Conservation (phyloP, 2,888 invertebrate species). For the Hypena proboscidalis region DNA sequence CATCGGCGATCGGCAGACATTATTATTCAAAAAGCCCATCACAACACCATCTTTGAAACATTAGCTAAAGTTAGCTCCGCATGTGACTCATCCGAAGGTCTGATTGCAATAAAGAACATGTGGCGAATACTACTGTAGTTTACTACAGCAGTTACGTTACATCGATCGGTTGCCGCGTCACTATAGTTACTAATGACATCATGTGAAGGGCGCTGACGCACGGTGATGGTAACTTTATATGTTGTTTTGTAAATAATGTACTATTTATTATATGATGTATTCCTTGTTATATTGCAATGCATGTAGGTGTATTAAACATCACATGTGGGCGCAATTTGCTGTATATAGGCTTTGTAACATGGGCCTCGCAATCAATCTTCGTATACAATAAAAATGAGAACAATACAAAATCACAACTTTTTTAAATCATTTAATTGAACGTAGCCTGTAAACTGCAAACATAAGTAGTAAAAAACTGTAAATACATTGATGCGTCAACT, state of each 20-base stretch:
- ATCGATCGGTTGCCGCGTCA: constrained; percentile 26
- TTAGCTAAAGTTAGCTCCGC: constrained; percentile 9
- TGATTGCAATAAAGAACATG: constrained; percentile 26
- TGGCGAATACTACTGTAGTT: constrained; percentile 27
- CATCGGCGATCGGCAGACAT: no score
- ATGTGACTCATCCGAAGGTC: constrained; percentile 13
- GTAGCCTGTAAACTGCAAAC: no score
- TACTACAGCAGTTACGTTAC: constrained; percentile 12
- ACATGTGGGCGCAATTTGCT: no score
- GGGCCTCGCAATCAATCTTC: no score
- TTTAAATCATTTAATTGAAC: no score
- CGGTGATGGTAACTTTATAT: constrained; percentile 19
- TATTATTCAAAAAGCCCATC: neutral
- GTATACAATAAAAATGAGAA: no score
- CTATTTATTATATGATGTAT: neutral
- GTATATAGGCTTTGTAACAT: no score
- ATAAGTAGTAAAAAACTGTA: no score
- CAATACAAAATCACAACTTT: no score
- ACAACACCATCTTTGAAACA: constrained; percentile 1
- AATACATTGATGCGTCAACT: no score
- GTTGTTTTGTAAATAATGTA: neutral
- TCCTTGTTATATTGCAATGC: neutral
- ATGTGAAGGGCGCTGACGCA: constrained; percentile 40
- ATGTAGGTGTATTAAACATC: no score
- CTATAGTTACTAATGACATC: constrained; percentile 35